Percentiles rank a stretch among this genome's conserved stretches.
phyloP scores from a whole-genome alignment of 2,797 vertebrate genomes.

The Periparus ater region DNA sequence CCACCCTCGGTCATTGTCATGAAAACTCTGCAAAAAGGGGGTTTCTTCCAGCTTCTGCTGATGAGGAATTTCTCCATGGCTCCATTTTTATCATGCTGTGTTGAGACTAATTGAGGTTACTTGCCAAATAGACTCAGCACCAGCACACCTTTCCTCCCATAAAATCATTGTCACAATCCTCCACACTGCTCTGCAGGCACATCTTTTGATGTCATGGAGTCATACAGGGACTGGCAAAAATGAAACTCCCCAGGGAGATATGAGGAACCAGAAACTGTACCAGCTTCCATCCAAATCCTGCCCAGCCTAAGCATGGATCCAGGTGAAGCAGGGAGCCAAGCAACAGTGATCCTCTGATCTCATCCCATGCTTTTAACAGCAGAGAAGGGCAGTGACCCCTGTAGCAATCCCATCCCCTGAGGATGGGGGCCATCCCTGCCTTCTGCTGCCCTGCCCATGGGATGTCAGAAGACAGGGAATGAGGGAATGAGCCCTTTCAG shows the following conservation, averaged over 20 bases:
- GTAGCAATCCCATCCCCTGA: background rate
- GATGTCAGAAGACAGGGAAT: background rate
- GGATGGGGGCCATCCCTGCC: background rate
- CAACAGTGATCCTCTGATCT: background rate
- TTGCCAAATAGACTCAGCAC: background rate
- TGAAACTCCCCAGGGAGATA: background rate
- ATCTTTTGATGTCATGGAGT: background rate
- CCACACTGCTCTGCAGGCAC: background rate
- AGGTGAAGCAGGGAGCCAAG: background rate
- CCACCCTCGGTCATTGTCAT: background rate
- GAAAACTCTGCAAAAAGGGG: background rate
- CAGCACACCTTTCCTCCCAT: background rate
- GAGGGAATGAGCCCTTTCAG: background rate
- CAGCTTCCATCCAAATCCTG: background rate
- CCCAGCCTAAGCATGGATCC: background rate
- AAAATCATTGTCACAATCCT: background rate
- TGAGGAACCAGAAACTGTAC: background rate
- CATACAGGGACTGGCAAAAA: background rate
- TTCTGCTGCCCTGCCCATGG: background rate
- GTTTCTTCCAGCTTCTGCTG: background rate
- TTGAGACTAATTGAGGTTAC: background rate
- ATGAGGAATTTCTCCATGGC: background rate
- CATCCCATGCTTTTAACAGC: background rate
- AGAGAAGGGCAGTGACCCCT: background rate
- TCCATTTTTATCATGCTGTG: background rate